phyloP scores from a whole-genome alignment of 1,140 invertebrate species.

The Formica selysi region DNA sequence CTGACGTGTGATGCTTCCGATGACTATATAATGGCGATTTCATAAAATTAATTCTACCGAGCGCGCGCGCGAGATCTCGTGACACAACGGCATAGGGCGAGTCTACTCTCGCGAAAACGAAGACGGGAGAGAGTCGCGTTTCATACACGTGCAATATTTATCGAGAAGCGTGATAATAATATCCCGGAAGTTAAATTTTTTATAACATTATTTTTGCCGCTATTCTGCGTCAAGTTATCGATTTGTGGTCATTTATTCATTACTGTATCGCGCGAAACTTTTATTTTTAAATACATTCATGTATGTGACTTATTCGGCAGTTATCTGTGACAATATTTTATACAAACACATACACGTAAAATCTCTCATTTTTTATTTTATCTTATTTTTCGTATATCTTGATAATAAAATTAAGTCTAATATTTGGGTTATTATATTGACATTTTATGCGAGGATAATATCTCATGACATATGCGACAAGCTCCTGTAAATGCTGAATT shows the following conservation, averaged over 20 bases:
- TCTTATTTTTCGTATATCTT: not conserved
- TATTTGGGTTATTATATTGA: not conserved
- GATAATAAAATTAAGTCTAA: not conserved
- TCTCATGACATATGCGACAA: not conserved
- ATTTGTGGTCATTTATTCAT: no score
- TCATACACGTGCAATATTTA: not conserved
- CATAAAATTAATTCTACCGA: not conserved
- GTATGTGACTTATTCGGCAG: no score
- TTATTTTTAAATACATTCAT: no score
- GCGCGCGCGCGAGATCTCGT: not conserved
- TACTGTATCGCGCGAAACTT: no score
- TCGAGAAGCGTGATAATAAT: no score
- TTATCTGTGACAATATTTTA: no score
- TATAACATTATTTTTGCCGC: not conserved
- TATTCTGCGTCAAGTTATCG: not conserved
- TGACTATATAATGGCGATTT: conserved; percentile 19
- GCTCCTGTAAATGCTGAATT: not conserved
- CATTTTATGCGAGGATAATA: not conserved
- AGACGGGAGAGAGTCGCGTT: no score
- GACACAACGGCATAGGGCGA: not conserved
- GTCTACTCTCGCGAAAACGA: not conserved
- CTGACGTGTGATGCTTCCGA: conserved; percentile 14
- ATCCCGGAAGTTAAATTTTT: no score
- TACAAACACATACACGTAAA: no score
- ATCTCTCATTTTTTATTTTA: not conserved